A percentile compares a stretch with the other conserved stretches of the same genome.
Evolutionary conservation across 35 echinoderm and acorn worm genomes (phyloP).

Genomic region (Ophioderma brevispina): DNA sequence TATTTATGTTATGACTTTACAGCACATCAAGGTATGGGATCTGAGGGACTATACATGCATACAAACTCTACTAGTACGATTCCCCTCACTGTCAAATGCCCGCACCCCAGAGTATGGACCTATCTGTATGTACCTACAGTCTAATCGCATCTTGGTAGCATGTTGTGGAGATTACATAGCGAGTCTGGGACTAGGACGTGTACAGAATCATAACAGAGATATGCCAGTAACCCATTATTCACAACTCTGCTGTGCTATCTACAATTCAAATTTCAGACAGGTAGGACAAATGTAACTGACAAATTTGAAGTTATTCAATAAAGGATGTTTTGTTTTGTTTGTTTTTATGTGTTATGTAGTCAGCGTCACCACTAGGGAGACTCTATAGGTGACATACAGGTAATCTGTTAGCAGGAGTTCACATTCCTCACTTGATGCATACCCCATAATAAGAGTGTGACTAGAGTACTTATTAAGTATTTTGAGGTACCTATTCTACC

Average conservation of each 20-base stretch:
- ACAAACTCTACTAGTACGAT: conserved; percentile 72
- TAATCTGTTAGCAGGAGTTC: no score
- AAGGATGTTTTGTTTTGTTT: no score
- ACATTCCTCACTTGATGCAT: no score
- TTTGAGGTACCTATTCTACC: no score
- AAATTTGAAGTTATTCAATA: no score
- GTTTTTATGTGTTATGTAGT: no score
- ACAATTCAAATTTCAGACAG: conserved; percentile 90
- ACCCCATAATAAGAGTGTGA: no score
- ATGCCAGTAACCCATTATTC: conserved; percentile 68
- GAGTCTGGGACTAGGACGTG: conserved; percentile 51
- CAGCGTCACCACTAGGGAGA: no score
- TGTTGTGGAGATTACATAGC: conserved; percentile 89
- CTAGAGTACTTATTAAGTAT: no score
- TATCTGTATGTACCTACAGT: conserved; percentile 19
- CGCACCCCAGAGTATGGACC: conserved; percentile 65
- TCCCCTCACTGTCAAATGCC: conserved; percentile 67
- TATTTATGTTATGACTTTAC: not conserved
- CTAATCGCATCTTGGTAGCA: conserved; percentile 44
- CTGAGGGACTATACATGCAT: conserved; percentile 81
- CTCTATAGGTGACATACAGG: no score
- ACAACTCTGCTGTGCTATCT: conserved; percentile 83
- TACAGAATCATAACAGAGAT: conserved; percentile 13
- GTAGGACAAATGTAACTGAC: conserved; percentile 10
- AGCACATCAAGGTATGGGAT: conserved; percentile 96